phyloP scores from a whole-genome alignment of 2,797 vertebrate genomes.

The Silurus lanzhouensis region DNA sequence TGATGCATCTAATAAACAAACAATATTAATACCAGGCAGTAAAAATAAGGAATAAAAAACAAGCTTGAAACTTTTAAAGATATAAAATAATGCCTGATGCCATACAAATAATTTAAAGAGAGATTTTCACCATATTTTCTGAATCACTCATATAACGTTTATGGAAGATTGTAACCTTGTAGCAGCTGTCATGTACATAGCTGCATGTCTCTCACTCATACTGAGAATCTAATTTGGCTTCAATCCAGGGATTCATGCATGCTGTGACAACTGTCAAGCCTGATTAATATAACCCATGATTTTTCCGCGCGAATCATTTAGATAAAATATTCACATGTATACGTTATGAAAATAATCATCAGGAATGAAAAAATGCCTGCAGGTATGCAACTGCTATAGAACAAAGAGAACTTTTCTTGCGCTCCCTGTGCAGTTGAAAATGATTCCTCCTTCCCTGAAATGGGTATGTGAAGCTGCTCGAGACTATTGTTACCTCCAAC shows the following conservation, averaged over 20 bases:
- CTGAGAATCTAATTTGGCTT: constrained; percentile 16
- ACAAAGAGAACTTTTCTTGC: neutral
- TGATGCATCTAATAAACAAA: neutral
- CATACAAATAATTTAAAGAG: neutral
- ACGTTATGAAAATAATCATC: neutral
- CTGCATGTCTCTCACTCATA: constrained; percentile 5
- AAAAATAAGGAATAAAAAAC: neutral
- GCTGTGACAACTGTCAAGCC: constrained; percentile 1
- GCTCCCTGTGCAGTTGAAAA: neutral
- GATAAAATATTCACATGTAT: no score
- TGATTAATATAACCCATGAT: neutral
- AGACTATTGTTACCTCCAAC: constrained; percentile 7
- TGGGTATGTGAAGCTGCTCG: neutral
- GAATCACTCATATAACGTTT: neutral
- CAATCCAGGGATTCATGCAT: neutral
- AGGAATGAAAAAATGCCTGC: neutral
- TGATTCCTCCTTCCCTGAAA: neutral
- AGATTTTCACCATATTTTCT: neutral
- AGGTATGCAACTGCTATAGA: neutral
- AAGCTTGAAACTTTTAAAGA: neutral
- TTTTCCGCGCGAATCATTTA: neutral
- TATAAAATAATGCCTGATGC: neutral
- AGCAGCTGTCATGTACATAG: constrained; percentile 6
- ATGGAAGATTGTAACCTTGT: neutral
- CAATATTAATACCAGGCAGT: neutral